These are phyloP conservation scores for Drosophila insularis DNA, from an alignment of 1,140 invertebrate genomes.

Conservation along the genomic window DNA sequence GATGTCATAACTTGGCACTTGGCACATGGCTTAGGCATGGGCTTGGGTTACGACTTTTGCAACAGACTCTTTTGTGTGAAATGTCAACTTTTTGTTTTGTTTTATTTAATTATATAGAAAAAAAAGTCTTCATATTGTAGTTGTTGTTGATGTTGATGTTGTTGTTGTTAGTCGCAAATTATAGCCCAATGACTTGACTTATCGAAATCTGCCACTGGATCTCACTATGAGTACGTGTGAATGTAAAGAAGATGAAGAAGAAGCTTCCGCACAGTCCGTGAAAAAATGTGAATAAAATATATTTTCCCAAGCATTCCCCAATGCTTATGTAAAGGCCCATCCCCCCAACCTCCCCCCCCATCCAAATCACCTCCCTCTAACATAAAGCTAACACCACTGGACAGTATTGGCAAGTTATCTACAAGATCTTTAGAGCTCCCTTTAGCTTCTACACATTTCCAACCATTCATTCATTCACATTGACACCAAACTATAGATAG, in stretches of 20 bases:
- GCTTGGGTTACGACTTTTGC: slow-evolving; percentile 65
- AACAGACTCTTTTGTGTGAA: slow-evolving; percentile 70
- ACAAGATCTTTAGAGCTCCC: slow-evolving; percentile 4
- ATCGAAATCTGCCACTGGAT: slow-evolving; percentile 76
- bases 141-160: slow-evolving; percentile 15
- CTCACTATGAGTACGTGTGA: slow-evolving; percentile 57
- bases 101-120: slow-evolving; percentile 72
- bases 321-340: slow-evolving; percentile 1
- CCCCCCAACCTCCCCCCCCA: background rate
- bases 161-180: slow-evolving; percentile 58
- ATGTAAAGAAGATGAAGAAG: slow-evolving; percentile 43
- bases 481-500: background rate
- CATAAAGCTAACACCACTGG: background rate
- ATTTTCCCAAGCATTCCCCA: slow-evolving; percentile 44
- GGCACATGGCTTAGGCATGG: slow-evolving; percentile 22
- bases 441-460: slow-evolving; percentile 6
- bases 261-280: slow-evolving; percentile 69
- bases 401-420: background rate
- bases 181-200: slow-evolving; percentile 79
- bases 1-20: slow-evolving; percentile 78
- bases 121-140: slow-evolving; percentile 57
- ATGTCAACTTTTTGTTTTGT: slow-evolving; percentile 69
- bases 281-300: slow-evolving; percentile 46
- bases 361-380: background rate
- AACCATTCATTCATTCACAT: slow-evolving; percentile 2